These are phyloP conservation scores for Lepus townsendii DNA, from an alignment of 2,797 vertebrate species.

Conservation along the genomic window DNA sequence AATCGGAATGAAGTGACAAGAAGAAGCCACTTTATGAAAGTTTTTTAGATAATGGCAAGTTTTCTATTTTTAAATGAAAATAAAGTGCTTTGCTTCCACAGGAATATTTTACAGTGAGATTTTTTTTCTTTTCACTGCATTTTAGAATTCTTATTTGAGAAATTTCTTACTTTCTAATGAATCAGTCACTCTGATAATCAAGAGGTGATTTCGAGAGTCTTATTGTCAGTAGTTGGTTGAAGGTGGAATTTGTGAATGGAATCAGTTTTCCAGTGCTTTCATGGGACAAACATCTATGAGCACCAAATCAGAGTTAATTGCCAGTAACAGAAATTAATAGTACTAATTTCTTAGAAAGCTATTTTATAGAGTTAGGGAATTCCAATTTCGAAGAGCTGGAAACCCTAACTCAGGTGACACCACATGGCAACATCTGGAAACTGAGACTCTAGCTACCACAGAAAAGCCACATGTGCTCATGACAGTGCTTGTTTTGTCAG, in stretches of 20 bases:
- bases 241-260: no score
- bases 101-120: not conserved
- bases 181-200: not conserved
- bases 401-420: not conserved
- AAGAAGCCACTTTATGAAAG: not conserved
- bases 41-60: constrained; percentile 23
- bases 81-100: not conserved
- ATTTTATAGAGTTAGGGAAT: not conserved
- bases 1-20: not conserved
- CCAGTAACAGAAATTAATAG: not conserved
- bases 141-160: not conserved
- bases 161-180: not conserved
- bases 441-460: not conserved
- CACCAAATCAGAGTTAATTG: not conserved
- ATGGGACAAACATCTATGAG: not conserved
- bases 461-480: not conserved
- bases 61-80: not conserved
- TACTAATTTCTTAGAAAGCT: not conserved
- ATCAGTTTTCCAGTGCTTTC: not conserved
- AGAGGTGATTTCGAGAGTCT: not conserved
- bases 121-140: not conserved
- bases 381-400: not conserved
- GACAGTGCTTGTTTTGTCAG: not conserved
- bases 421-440: not conserved
- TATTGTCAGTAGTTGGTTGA: not conserved